Evolutionary conservation across 2,797 vertebrate species (phyloP), one percentile per base, ranked within the genome.

Genomic region (Gymnothorax javanicus): DNA sequence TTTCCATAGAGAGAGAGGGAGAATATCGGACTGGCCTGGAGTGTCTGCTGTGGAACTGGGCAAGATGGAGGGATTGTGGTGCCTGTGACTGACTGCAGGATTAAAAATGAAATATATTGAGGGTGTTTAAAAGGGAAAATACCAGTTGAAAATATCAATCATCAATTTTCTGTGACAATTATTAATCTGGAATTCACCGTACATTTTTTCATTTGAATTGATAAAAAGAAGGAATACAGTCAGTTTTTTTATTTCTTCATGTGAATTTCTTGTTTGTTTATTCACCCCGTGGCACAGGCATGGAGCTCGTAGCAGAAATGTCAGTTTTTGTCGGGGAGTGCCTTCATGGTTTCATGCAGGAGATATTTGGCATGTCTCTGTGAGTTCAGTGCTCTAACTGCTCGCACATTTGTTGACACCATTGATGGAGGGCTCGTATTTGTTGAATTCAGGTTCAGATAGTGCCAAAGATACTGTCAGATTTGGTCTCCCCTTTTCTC

Each of bases 1-100:
- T 92, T 92, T 92, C 88, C 87, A 90, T 91, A 93, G 90, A 90
- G 87, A 86, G 87, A 82, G 90, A 90, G 87, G 86, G 87, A 82
- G 87, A 90, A 90, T 89, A 88, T 90, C 88, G 89, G 91, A 89
- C 89, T 54, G 87, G 89, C 91, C 89, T 91, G 2, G 33, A 67
- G 88, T 90, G 82, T 67, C 88, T 75, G 6, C 73, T 52, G n/a
- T 15, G 15, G 73, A 23, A 9, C 50, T 83, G 81, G 58, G 27
- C 59, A 23, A 59, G 56, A 1, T 33, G 33, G 81, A 58, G 56
- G 23, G 87, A 87, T 91, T 87, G 87, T 86, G 89, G 84, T 85
- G 50, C 67, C 43, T 85, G 50, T 56, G 75, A 73, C 59, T 85
- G 52, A 50, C 86, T 43, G 50, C n/a, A 77, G 27, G 52, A 43